These are phyloP conservation scores for Isoperla grammatica DNA, from an alignment of 2,888 invertebrate genomes.

Conservation along the genomic window DNA sequence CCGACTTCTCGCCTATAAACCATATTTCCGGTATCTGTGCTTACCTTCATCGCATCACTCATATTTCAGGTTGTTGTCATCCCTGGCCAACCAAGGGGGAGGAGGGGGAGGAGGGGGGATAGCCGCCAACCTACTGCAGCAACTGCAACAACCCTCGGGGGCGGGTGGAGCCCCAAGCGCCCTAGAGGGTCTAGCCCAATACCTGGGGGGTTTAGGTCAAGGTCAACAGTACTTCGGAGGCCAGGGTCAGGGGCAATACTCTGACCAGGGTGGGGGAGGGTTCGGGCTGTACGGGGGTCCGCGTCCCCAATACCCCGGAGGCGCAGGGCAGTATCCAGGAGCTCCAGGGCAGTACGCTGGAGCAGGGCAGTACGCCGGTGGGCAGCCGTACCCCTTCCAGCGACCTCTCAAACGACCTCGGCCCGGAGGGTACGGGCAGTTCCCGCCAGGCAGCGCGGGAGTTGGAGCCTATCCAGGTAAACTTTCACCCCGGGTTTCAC, in stretches of 20 bases:
- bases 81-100: constrained; percentile 5
- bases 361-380: no score
- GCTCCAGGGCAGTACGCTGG: no score
- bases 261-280: neutral
- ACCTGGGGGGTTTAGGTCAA: neutral
- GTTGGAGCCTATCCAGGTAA: constrained; percentile 10
- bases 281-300: neutral
- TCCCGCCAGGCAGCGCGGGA: no score
- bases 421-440: no score
- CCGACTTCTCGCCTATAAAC: no score
- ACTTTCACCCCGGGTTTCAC: no score
- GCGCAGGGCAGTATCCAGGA: neutral
- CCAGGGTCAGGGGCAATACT: neutral
- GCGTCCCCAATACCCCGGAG: no score
- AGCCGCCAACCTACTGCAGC: constrained; percentile 3
- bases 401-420: no score
- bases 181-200: constrained; percentile 1
- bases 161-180: neutral
- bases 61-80: no score
- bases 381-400: no score
- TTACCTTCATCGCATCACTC: no score
- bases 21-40: no score
- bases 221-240: constrained; percentile 3
- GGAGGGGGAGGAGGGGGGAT: constrained; percentile 6
- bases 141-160: neutral